A percentile compares a stretch with the other conserved stretches of the same genome.
Evolutionary conservation across 2,797 vertebrate genomes (phyloP).

Genomic region (Protosalanx chinensis): DNA sequence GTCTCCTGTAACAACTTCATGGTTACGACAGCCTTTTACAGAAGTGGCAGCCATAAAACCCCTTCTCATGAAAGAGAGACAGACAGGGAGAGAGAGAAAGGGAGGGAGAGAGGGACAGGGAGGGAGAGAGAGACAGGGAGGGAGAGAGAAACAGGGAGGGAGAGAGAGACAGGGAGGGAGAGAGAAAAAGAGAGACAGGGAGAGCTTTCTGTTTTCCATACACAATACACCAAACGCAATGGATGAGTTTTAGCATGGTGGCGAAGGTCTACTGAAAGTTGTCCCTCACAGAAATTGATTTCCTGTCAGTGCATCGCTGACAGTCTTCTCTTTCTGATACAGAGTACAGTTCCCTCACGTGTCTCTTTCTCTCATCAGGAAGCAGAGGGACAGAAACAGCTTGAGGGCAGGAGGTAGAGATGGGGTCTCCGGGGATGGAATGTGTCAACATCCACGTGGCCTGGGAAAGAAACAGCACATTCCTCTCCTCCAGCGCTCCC

Average conservation of each 20-base stretch:
- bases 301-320: neutral
- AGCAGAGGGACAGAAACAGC: no score
- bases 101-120: no score
- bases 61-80: conserved; percentile 16
- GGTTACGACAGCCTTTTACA: conserved; percentile 20
- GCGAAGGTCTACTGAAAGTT: no score
- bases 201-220: conserved; percentile 33
- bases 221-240: conserved; percentile 7
- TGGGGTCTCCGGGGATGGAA: no score
- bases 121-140: no score
- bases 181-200: neutral
- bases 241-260: neutral
- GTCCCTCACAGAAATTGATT: no score
- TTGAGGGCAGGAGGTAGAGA: no score
- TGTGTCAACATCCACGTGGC: no score
- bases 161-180: no score
- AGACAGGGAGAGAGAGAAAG: neutral
- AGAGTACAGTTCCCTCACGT: no score
- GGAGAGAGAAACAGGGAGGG: conserved; percentile 1
- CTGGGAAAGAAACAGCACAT: no score
- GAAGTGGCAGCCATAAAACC: conserved; percentile 12
- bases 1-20: conserved; percentile 34
- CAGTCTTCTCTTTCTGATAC: neutral
- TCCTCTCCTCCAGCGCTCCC: no score
- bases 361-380: neutral